Base-by-base conservation (phyloP, 2,888 invertebrate genomes). In the Crocallis elinguaria region DNA sequence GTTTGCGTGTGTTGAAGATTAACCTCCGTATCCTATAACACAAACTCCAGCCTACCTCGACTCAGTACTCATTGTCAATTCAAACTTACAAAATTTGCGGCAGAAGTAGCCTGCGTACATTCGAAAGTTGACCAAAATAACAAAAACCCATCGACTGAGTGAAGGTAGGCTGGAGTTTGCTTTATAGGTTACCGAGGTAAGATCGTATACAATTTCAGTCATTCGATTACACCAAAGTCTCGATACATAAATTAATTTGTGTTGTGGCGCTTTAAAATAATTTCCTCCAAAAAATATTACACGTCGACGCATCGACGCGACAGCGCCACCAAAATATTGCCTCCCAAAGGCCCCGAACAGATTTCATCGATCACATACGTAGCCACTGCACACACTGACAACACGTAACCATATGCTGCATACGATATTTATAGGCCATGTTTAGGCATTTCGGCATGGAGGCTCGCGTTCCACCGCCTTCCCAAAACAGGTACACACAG, bases 341-440 rank as follows among this genome's bases (percentile, higher is more conserved):
- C 46, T 60, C 46, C 53, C 59, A 37, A 57, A 59, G 55, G 53
- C 46, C 43, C 56, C 39, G 21, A 57, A 67, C 60, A 68, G 64
- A 66, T 65, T 66, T 64, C 60, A 67, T 71, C 67, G 65, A 70
- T 69, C 70, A 69, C 60, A 65, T 61, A 58, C 53, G 41, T 56
- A 57, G 52, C 54, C 63, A 67, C 57, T 56, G 62, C 67, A 69
- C 67, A 67, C 67, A 69, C 66, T 54, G 56, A 64, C 66, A 64
- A 67, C 56, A 60, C 56, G 65, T 71, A 75, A 75, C 52, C 72
- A 75, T 73, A 72, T 73, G 69, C 73, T 71, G 60, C 73, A 77
- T 84, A 75, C 75, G 76, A 82, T 84, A 85, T 86, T 86, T 86
- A 87, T 83, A 83, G 81, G 74, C 73, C 74, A 68, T 82, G 83